Base-by-base conservation (phyloP, 2,888 invertebrate genomes). In the Ctenicera cuprea region DNA sequence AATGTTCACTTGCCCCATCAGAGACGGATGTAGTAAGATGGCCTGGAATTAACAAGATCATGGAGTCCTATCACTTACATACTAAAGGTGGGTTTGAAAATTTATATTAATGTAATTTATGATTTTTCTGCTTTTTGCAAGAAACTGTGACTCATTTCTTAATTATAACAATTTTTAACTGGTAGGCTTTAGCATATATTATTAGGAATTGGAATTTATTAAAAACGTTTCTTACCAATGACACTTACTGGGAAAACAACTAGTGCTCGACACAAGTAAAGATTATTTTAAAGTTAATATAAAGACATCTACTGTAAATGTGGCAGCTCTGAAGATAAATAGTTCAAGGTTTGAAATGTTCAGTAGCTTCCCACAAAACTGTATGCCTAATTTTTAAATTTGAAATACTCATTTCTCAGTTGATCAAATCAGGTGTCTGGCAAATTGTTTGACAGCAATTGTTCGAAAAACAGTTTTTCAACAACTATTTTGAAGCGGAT, bases 11-110 rank as follows among this genome's bases (percentile, higher is more conserved):
- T 3, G 43, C 38, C 76, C 63, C 18, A 81, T 79, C 33, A 14
- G 76, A 74, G 9, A 37, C 20, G 12, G 62, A 71, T 16, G 50
- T 59, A 9, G 33, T 57, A 38, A 80, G 82, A 37, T 91, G 91
- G 91, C 88, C 89, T 0, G 90, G 89, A 0, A 80, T 90, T 4
- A 87, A 89, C 52, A 86, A 86, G 8, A 80, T 91, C n/a, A 85
- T 88, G 70, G 88, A 86, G 77, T 88, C 87, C 45, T 91, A 90
- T 81, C 88, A 86, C 78, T 87, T 87, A 76, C 90, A 88, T 83
- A 88, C 89, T 74, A 85, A 86, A 87, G 90, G 92, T 91, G 85
- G 81, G 75, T 48, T 54, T 18, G 11, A 71, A 48, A 68, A 12
- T n/a, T 52, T 20, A 33, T 41, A 37, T 14, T 50, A 41, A 70